Conservation (phyloP, 1,140 invertebrate genomes). For the Sitobion miscanthi region DNA sequence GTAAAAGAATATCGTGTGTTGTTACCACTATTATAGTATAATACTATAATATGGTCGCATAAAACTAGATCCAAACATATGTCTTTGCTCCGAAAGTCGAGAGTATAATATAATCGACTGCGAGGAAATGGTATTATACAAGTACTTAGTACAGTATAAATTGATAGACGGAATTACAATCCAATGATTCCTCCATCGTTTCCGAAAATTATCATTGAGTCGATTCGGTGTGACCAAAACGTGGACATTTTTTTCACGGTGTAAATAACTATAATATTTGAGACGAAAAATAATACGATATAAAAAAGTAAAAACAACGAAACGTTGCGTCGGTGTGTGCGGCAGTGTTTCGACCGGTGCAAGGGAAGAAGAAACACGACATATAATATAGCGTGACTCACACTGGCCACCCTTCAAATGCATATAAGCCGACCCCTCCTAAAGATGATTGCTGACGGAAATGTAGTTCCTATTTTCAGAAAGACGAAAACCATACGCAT, state of each 20-base stretch:
- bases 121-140: neutral
- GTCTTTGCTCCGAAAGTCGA: neutral
- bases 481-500: conserved; percentile 12
- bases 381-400: conserved; percentile 46
- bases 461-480: conserved; percentile 17
- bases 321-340: neutral
- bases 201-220: neutral
- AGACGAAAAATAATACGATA: neutral
- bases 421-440: neutral
- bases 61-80: neutral
- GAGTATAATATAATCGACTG: neutral
- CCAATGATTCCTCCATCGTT: neutral
- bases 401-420: conserved; percentile 22
- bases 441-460: conserved; percentile 21
- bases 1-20: neutral
- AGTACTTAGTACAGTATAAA: too few relatives aligned
- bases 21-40: neutral
- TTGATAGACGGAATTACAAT: neutral
- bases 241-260: neutral
- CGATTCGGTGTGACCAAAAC: neutral
- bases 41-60: neutral
- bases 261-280: neutral
- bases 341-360: neutral
- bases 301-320: neutral
- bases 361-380: conserved; percentile 31